phyloP scores from a whole-genome alignment of 2,113 vertebrate species.

The Laticauda colubrina region DNA sequence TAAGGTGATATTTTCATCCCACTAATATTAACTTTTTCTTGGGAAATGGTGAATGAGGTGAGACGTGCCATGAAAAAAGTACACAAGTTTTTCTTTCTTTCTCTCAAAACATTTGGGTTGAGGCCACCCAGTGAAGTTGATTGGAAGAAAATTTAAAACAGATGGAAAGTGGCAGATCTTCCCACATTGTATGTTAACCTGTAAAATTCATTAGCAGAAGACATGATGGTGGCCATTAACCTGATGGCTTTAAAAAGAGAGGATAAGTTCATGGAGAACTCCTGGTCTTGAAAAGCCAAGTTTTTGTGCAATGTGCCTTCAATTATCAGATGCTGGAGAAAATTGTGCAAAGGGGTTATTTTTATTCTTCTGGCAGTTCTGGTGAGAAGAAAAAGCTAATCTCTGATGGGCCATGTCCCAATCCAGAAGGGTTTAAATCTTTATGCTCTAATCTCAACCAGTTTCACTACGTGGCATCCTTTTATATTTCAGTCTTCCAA shows the following conservation, averaged over 20 bases:
- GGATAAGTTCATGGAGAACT: not conserved
- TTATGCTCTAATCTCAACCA: not conserved
- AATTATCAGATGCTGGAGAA: not conserved
- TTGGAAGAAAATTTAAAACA: not conserved
- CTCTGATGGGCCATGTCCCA: not conserved
- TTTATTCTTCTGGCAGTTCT: not conserved
- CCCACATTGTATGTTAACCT: not conserved
- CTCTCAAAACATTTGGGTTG: not conserved
- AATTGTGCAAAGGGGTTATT: not conserved
- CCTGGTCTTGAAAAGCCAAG: not conserved
- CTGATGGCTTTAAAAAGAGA: not conserved
- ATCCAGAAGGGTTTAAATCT: not conserved
- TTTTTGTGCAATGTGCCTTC: not conserved
- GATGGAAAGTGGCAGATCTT: not conserved
- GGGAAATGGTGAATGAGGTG: not conserved
- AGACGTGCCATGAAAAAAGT: not conserved
- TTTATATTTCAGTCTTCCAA: not conserved
- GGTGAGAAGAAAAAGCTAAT: not conserved
- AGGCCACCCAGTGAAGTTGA: not conserved
- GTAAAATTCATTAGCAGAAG: not conserved
- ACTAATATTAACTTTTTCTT: not conserved
- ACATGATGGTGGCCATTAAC: not conserved
- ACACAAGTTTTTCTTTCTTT: not conserved
- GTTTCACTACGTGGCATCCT: not conserved
- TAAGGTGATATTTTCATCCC: not conserved